These are phyloP conservation scores for Gallinago stenura DNA, from an alignment of 2,797 vertebrate species.

Conservation along the genomic window DNA sequence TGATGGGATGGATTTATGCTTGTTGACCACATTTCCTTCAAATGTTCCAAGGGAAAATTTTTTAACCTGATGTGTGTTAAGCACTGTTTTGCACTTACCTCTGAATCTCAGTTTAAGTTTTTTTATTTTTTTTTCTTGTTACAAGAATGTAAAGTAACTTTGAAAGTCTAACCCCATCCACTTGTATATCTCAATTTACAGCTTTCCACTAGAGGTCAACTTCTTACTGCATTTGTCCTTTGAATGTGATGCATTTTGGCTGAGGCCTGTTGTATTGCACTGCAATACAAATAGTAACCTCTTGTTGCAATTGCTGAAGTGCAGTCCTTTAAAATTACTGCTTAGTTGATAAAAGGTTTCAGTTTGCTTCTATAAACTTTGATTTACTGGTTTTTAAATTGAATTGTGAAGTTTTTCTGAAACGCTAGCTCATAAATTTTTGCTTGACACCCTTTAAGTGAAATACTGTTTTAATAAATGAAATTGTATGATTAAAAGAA, in stretches of 20 bases:
- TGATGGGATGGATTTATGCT: not conserved
- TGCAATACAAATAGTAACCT: not conserved
- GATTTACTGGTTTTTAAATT: not conserved
- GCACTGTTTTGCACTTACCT: fast-evolving
- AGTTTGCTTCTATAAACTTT: not conserved
- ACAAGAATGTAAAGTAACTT: not conserved
- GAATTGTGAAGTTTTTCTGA: not conserved
- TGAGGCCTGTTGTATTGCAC: not conserved
- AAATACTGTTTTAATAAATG: not conserved
- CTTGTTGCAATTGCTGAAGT: not conserved
- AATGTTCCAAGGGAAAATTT: fast-evolving
- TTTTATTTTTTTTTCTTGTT: not conserved
- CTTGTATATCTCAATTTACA: not conserved
- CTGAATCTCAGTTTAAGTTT: not conserved
- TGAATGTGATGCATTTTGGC: not conserved
- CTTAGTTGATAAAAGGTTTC: not conserved
- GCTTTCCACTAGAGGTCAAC: not conserved
- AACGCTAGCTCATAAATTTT: not conserved
- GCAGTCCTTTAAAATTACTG: not conserved
- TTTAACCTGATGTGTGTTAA: not conserved
- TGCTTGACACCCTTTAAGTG: not conserved
- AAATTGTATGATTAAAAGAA: not conserved
- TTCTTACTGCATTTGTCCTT: not conserved
- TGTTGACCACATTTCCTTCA: not conserved
- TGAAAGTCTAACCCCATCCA: not conserved